Base-by-base conservation (phyloP, 2,888 invertebrate species). In the Epistrophe eligans region DNA sequence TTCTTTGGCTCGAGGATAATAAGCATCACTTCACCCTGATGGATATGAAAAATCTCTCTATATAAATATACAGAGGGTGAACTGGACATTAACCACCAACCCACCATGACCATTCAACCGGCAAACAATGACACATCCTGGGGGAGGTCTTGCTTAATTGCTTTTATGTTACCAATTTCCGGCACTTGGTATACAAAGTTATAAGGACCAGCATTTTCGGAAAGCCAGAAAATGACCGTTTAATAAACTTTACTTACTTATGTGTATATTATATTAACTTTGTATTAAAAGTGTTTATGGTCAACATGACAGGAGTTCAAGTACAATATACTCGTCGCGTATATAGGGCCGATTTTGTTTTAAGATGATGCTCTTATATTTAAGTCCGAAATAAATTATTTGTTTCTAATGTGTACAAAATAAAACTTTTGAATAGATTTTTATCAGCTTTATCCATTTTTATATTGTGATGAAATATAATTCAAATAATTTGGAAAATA, bases 121-220 rank as follows among this genome's bases (percentile, higher is more conserved):
- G 74, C 83, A 87, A 83, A 79, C 76, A 79, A 87, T 87, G 87
- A 72, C 83, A 87, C 66, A 83, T 87, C 83, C 87, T 79, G 52
- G 48, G 62, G 85, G 81, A 66, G 73, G 50, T 66, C 19, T 48
- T 67, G 62, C 62, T 87, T 87, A 87, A 87, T 87, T 87, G 87
- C 83, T 83, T 87, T 87, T 83, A 83, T 87, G 87, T 83, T 87
- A 87, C 87, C 87, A 87, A 87, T 87, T 83, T 87, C 87, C 87
- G 83, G 83, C 87, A 79, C 79, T 87, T 76, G 83, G 83, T 76
- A 72, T 79, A 76, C 72, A 67, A 62, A 50, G 71, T 72, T 66
- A 19, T 66, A 19, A 72, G 71, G 87, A 74, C 48, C 77, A 82
- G 28, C n/a, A 32, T 58, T 67, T 60, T 50, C 9, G 72, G 72